Evolutionary conservation across 2,888 invertebrate species (phyloP).

Genomic region (Pseudoips prasinana): DNA sequence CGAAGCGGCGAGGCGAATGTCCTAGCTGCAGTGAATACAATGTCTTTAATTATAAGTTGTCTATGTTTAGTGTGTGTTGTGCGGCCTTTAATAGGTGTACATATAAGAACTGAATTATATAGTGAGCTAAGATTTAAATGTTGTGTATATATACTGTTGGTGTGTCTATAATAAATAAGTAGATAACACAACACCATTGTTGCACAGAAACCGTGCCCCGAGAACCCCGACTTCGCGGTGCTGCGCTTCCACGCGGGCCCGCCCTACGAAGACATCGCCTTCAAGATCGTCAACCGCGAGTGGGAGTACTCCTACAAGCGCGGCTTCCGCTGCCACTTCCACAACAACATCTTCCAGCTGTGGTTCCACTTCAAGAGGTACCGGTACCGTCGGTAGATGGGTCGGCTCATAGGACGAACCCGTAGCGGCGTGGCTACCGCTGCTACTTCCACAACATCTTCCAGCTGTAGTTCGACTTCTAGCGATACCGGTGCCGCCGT

Average conservation of each 20-base stretch:
- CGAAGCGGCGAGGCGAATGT: no score
- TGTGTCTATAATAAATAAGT: no score
- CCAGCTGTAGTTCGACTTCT: conserved; percentile 99
- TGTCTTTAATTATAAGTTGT: no score
- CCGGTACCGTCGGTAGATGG: conserved; percentile 92
- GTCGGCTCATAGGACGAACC: no score
- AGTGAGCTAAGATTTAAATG: no score
- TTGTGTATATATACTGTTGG: no score
- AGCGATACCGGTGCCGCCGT: conserved; percentile 97
- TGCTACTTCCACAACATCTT: conserved; percentile 99
- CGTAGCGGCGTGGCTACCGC: conserved; percentile 98
- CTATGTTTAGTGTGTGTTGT: no score
- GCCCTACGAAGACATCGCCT: conserved; percentile 99
- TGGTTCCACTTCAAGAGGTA: conserved; percentile 99
- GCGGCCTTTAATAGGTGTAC: no score
- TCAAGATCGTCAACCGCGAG: conserved; percentile 99
- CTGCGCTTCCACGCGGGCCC: conserved; percentile 98
- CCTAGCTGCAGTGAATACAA: no score
- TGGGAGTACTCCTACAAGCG: conserved; percentile 99
- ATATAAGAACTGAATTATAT: no score
- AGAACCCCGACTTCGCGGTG: conserved; percentile 97
- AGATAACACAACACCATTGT: no score
- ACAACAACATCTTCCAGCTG: conserved; percentile 99
- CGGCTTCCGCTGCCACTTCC: conserved; percentile 99
- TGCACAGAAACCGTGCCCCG: conserved; percentile 91